Conservation (phyloP, 2,888 invertebrate genomes). For the Tupiocoris notatus region DNA sequence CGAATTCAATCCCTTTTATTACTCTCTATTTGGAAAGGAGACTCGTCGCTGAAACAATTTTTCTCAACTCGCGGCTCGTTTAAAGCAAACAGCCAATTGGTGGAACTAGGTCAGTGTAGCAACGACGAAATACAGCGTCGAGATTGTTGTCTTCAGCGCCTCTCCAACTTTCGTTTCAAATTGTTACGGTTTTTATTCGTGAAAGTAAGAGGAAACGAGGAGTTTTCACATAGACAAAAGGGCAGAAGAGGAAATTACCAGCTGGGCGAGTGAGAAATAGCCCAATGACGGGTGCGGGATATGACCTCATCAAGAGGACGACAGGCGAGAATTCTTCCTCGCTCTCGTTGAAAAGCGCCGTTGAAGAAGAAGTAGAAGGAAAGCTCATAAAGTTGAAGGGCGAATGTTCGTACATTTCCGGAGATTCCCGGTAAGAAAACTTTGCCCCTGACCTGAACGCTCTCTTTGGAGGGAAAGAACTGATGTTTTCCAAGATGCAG, state of each 20-base stretch:
- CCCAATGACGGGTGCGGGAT: not conserved
- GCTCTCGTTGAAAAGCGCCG: not conserved
- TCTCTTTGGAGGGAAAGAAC: not conserved
- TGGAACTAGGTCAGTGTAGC: too few relatives aligned
- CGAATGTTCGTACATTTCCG: constrained; percentile 30
- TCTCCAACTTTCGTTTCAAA: not conserved
- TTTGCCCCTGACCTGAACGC: not conserved
- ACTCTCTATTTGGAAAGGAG: too few relatives aligned
- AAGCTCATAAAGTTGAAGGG: constrained; percentile 25
- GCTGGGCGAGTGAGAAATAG: not conserved
- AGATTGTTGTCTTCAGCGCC: too few relatives aligned
- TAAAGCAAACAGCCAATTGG: too few relatives aligned
- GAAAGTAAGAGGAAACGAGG: not conserved
- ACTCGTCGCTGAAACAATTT: too few relatives aligned
- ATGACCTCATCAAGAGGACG: constrained; percentile 28
- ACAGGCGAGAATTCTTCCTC: constrained; percentile 27
- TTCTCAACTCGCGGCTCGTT: too few relatives aligned
- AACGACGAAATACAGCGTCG: too few relatives aligned
- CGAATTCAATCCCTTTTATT: too few relatives aligned
- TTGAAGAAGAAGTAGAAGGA: constrained; percentile 12
- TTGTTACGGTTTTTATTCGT: not conserved
- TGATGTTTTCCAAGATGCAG: not conserved
- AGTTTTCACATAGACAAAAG: not conserved
- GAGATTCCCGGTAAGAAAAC: not conserved
- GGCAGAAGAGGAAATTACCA: not conserved